Base-by-base conservation (phyloP, 2,113 vertebrate species). In the Boulengeromyrus knoepffleri region DNA sequence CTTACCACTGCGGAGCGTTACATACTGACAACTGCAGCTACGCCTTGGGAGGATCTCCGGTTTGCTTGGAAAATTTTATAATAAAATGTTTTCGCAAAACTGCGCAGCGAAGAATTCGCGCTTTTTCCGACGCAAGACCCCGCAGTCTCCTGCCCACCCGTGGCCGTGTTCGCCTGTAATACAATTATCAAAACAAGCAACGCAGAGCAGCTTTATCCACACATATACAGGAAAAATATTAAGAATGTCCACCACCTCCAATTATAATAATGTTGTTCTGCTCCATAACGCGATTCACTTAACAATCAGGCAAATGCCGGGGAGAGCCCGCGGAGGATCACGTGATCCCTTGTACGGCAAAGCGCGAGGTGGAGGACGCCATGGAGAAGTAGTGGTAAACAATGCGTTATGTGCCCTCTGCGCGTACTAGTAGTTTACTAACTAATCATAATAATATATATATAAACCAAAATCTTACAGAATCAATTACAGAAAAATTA, bases 71-170 rank as follows among this genome's bases (percentile, higher is more conserved):
- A 15, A 13, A 74, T 47, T 74, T 2, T 58, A 62, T 31, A 42
- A 77, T 12, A 87, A 50, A 89, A 92, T 46, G 50, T 19, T 86
- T 52, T 47, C 47, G 12, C 90, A 85, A 88, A 88, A 53, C 85
- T 83, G 89, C 89, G 84, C 80, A 45, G 90, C 88, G 90, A 90
- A 93, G 90, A 94, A 95, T 96, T 96, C 95, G 96, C 96, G 96
- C 93, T 96, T 96, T 96, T 96, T 96, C 94, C 93, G 88, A 90
- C 88, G 62, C 88, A 94, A 91, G 90, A 93, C 91, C 83, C 36
- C n/a, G 6, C 85, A 15, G 89, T 89, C 0, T 83, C 52, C 4
- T 21, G 93, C 94, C 93, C 36, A 21, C 24, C 86, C 0, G 0
- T 12, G n/a, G 10, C 13, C 45, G 19, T 46, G 47, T 39, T 47